Conservation (phyloP, 2,797 vertebrate genomes). For the Muscicapa striata region DNA sequence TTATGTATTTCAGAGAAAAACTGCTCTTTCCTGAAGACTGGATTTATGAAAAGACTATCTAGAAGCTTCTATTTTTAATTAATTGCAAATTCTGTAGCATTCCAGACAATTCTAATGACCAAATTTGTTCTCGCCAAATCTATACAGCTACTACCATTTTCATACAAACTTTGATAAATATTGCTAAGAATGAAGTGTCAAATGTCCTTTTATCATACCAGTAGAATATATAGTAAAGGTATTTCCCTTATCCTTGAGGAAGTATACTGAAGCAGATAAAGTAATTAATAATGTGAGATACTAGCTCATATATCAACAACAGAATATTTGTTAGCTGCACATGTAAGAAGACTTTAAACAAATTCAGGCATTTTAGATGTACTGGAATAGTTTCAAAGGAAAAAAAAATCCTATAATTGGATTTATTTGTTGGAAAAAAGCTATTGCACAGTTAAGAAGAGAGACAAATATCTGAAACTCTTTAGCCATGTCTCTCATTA, state of each 20-base stretch:
- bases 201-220: background rate
- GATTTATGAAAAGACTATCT: background rate
- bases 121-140: background rate
- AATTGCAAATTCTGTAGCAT: background rate
- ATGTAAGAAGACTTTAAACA: constrained; percentile 4
- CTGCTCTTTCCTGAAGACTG: background rate
- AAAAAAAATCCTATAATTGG: background rate
- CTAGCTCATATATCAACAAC: background rate
- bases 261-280: constrained; percentile 19
- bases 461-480: background rate
- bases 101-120: background rate
- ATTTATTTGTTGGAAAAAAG: background rate
- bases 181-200: background rate
- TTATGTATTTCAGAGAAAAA: background rate
- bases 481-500: background rate
- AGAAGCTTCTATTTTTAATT: constrained; percentile 2
- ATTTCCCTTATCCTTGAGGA: constrained; percentile 19
- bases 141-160: background rate
- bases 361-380: background rate
- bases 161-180: constrained; percentile 21
- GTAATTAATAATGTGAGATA: constrained; percentile 19
- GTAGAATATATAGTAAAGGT: background rate
- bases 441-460: background rate
- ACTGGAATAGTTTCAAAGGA: background rate
- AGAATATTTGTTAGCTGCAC: background rate